Percentiles rank a stretch among this genome's conserved stretches.
phyloP scores from a whole-genome alignment of 1,140 invertebrate species.

The Dinoponera quadriceps region DNA sequence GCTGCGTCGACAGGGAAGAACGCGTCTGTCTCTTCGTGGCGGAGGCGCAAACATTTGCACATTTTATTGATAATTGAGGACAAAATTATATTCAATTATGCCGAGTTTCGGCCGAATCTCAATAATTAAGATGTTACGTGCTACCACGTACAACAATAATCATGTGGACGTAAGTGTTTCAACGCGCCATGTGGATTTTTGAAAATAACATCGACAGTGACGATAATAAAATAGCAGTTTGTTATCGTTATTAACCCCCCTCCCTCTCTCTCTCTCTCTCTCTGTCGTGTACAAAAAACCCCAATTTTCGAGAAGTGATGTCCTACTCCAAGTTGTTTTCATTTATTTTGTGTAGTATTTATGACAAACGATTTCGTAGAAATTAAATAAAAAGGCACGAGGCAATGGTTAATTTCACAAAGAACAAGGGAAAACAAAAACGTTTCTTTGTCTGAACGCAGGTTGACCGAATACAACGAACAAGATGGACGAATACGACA shows the following conservation, averaged over 20 bases:
- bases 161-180: background rate
- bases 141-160: background rate
- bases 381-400: background rate
- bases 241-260: background rate
- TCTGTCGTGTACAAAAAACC: too few relatives aligned
- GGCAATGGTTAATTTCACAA: background rate
- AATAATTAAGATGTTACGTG: background rate
- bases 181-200: background rate
- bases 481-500: constrained; percentile 86
- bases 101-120: background rate
- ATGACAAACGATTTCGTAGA: background rate
- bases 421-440: constrained; percentile 4
- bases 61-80: constrained; percentile 2
- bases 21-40: background rate
- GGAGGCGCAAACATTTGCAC: background rate
- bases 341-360: background rate
- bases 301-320: too few relatives aligned
- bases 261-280: too few relatives aligned
- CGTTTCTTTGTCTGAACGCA: constrained; percentile 69
- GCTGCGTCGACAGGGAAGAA: background rate
- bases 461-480: constrained; percentile 59
- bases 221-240: too few relatives aligned
- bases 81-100: background rate
- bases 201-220: background rate
- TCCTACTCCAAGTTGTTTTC: background rate